Base-by-base conservation (phyloP, 2,888 invertebrate genomes). In the Leptopterna dolabrata region DNA sequence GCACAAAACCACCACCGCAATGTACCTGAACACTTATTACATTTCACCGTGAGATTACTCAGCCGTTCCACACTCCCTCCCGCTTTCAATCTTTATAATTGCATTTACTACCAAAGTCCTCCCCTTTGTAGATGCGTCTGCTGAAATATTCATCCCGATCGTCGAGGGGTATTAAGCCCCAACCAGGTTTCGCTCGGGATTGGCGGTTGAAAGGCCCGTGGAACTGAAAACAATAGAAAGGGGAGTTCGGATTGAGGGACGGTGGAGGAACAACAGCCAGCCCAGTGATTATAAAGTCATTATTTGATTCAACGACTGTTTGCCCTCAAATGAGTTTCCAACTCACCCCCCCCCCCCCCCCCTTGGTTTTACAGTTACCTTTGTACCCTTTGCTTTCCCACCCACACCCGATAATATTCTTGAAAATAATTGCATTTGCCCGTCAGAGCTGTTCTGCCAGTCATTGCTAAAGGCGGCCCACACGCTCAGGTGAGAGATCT, bases 341-440 rank as follows among this genome's bases (percentile, higher is more conserved):
- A 24, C 55, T 55, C 55, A 55, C 63, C 41, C 78, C 27, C 78
- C 36, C 24, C 2, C 55, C 19, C 55, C 9, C 63, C 41, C 78
- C 27, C 78, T 7, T 2, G 36, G 24, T 76, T 36, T 73, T 36
- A 73, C 78, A 14, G 43, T 13, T 24, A 45, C 41, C 63, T 63
- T 83, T 70, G 63, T 63, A 24, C 27, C 2, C 29, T 4, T 24
- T 30, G 2, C 78, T n/a, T 14, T n/a, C 45, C 7, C 83, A 43
- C 63, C 41, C 63, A 70, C 83, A 14, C 19, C 63, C 19, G 41
- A 83, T 83, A 83, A n/a, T n/a, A 83, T 83, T 83, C 41, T 7
- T 24, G 78, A 83, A 83, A n/a, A n/a, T n/a, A 83, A 83, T 83
- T 83, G 41, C 70, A 83, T 83, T 83, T 70, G 70, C 70, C 83